Base-by-base conservation (phyloP, 1,140 invertebrate species). In the Pentalonia nigronervosa region DNA sequence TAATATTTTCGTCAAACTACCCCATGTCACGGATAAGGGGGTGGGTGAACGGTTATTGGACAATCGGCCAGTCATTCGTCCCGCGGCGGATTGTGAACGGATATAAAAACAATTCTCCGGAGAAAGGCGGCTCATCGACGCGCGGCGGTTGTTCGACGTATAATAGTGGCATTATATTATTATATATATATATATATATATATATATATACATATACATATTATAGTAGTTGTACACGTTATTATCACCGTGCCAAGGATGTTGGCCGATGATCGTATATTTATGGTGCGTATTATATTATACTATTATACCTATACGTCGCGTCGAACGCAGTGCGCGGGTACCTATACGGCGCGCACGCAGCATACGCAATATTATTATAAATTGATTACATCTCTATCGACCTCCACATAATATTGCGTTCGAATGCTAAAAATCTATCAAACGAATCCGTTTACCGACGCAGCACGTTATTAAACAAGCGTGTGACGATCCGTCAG, bases 331-430 rank as follows among this genome's bases (percentile, higher is more conserved):
- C 45, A 30, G 45, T 45, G 30, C 30, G 45, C 84, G 47, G 36
- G 45, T 23, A 34, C 2, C 9, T n/a, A 48, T n/a, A 86, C 30
- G 25, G 53, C 47, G 47, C n/a, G 21, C 86, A 48, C 9, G 76
- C 87, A 14, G 48, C 87, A 53, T 56, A 89, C 88, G 50, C 53
- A 89, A 89, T 56, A 88, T 48, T 48, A 89, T 89, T 89, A 34
- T 89, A 89, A 89, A 89, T 89, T 53, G 50, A 89, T 89, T 89
- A 56, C 50, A 56, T 89, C 88, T 89, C 88, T 36, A 20, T 56
- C 88, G 88, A 89, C 88, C 88, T 89, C 88, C 88, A 86, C 41
- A 41, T 41, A 41, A 41, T 34, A 21, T 20, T 21, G 84, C 48
- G 17, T 50, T 53, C 87, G 48, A 89, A 84, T 25, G 76, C 34